Base-by-base conservation (phyloP, 2,113 vertebrate genomes). In the Ifrita kowaldi region DNA sequence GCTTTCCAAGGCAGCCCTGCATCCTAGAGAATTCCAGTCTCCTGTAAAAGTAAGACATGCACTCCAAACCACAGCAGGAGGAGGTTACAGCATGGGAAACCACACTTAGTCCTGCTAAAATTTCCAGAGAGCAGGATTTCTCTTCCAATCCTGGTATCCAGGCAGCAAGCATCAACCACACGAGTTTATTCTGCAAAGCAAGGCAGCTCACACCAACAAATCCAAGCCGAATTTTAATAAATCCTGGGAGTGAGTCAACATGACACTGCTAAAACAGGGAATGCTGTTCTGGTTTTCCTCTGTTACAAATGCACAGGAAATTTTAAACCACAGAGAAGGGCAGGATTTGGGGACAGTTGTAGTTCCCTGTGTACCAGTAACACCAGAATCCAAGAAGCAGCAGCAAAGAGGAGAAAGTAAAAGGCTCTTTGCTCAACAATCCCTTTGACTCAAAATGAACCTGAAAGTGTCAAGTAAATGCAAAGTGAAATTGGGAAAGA, bases 241-340 rank as follows among this genome's bases (percentile, higher is more conserved):
- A 47, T 68, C 73, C 23, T 63, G 13, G 56, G 55, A 46, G 0
- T 6, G 30, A 78, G 44, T 57, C 62, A 39, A 82, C 30, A 16
- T 3, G 33, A 63, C 33, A 11, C 63, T 41, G 32, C 60, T 90
- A 69, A 71, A 83, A 83, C 1, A 2, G 41, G 75, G 33, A 67
- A 41, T 8, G 46, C 11, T 63, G 19, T 33, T 68, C 67, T 83
- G 27, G 16, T 64, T 90, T 59, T 63, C 63, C 50, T 32, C 15
- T 24, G 2, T 33, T 21, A 64, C 6, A 53, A 39, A 71, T 2
- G 23, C 37, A 57, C 10, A 13, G 0, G 0, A 12, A 13, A 22
- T 35, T 90, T 62, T 27, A 57, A 82, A 50, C 5, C 16, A 53
- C 35, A 50, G 30, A 30, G 55, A 73, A 83, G n/a, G 50, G 62